phyloP scores from a whole-genome alignment of 2,888 invertebrate genomes.

The Noctua comes region DNA sequence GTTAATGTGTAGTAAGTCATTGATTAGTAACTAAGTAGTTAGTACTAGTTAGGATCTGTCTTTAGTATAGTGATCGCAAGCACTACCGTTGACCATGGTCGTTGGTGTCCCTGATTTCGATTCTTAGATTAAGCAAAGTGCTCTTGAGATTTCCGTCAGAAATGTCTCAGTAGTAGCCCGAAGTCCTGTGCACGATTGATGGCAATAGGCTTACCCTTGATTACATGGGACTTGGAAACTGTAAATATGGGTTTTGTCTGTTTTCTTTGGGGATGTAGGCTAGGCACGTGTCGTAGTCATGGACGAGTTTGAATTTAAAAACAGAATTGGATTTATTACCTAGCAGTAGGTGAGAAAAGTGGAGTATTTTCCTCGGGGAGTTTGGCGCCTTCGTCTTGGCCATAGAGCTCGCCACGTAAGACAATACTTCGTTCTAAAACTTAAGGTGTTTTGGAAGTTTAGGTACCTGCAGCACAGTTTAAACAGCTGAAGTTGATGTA shows the following conservation, averaged over 20 bases:
- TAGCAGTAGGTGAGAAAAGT: background rate
- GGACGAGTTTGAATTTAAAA: background rate
- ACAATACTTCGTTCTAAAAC: background rate
- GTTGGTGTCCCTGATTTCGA: background rate
- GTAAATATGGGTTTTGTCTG: background rate
- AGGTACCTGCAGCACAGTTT: background rate
- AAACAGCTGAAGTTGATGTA: constrained; percentile 2
- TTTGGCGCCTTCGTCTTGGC: background rate
- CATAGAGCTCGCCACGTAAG: background rate
- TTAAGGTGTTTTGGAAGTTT: background rate
- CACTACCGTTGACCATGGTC: background rate
- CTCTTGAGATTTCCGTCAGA: background rate
- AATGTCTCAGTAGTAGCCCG: background rate
- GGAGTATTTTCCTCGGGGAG: no score
- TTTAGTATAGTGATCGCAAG: background rate
- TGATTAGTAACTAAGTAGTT: background rate
- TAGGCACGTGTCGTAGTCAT: background rate
- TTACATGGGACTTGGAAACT: background rate
- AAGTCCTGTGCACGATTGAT: background rate
- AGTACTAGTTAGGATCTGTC: background rate
- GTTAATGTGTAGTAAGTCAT: no score
- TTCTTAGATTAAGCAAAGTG: background rate
- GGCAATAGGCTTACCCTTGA: background rate
- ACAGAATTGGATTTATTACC: background rate
- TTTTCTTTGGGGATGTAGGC: background rate